Evolutionary conservation across 2,113 vertebrate genomes (phyloP).

Genomic region (Taxidea taxus): DNA sequence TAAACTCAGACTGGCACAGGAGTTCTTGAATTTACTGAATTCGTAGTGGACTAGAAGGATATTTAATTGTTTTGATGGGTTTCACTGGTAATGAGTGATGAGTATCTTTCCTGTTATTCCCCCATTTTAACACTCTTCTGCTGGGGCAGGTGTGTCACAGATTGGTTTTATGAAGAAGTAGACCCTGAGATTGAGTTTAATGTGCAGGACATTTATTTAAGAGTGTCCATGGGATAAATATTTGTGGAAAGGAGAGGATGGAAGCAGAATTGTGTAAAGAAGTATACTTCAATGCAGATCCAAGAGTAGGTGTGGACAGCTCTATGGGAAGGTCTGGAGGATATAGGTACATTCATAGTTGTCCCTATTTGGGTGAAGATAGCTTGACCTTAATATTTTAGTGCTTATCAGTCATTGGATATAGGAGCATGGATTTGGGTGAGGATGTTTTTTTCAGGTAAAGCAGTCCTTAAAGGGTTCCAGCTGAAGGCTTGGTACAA

Average conservation of each 20-base stretch:
- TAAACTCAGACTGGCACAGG: neutral
- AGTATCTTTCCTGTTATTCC: neutral
- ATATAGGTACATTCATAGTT: neutral
- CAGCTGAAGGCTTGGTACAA: neutral
- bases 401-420: neutral
- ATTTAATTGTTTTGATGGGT: neutral
- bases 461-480: neutral
- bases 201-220: constrained; percentile 1
- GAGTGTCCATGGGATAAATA: neutral
- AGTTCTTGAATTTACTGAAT: neutral
- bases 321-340: neutral
- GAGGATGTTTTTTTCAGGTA: neutral
- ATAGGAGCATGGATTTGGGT: neutral
- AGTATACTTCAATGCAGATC: neutral
- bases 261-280: constrained; percentile 12
- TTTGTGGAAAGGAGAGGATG: neutral
- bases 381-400: neutral
- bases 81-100: neutral
- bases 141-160: neutral
- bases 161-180: neutral
- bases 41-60: neutral
- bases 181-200: neutral
- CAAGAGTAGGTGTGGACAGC: neutral
- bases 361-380: neutral
- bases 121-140: neutral